These are phyloP conservation scores for Listronotus bonariensis DNA, from an alignment of 1,140 invertebrate species.

Conservation along the genomic window DNA sequence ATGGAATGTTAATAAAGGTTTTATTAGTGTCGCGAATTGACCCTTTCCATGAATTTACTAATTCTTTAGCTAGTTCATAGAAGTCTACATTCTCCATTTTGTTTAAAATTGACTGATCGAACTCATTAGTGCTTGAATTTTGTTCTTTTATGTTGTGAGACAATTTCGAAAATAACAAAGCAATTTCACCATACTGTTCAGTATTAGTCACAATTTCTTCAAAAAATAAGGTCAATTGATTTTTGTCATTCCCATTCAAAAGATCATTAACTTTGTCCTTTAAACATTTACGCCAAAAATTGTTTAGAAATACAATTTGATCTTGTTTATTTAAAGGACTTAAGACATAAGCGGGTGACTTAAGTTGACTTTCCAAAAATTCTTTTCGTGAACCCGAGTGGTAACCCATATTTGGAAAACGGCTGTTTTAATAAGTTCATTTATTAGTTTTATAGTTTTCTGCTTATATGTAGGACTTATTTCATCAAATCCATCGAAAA, in stretches of 20 bases:
- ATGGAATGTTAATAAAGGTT: not conserved
- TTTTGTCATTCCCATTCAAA: not conserved
- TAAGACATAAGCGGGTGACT: not conserved
- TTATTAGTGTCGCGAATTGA: not conserved
- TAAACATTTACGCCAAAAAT: not conserved
- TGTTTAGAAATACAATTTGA: slow-evolving; percentile 7
- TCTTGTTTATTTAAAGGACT: not conserved
- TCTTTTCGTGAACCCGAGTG: slow-evolving; percentile 1
- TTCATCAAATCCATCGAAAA: slow-evolving; percentile 15
- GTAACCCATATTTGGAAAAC: slow-evolving; percentile 1
- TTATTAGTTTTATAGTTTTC: not conserved
- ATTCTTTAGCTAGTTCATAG: too few species aligned
- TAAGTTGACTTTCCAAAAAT: not conserved
- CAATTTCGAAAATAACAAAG: not conserved
- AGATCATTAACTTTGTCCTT: not conserved
- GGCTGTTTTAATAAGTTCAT: not conserved
- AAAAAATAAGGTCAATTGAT: not conserved
- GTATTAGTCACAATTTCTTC: not conserved
- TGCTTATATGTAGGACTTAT: slow-evolving; percentile 1
- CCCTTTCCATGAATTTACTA: too few species aligned
- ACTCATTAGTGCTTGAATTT: too few species aligned
- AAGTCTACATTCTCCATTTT: too few species aligned
- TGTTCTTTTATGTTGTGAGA: not conserved
- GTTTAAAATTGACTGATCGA: too few species aligned
- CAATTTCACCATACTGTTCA: not conserved